Evolutionary conservation across 2,888 invertebrate genomes (phyloP), one percentile per base, ranked within the genome.

Genomic region (Zygothrica quintamaculata): DNA sequence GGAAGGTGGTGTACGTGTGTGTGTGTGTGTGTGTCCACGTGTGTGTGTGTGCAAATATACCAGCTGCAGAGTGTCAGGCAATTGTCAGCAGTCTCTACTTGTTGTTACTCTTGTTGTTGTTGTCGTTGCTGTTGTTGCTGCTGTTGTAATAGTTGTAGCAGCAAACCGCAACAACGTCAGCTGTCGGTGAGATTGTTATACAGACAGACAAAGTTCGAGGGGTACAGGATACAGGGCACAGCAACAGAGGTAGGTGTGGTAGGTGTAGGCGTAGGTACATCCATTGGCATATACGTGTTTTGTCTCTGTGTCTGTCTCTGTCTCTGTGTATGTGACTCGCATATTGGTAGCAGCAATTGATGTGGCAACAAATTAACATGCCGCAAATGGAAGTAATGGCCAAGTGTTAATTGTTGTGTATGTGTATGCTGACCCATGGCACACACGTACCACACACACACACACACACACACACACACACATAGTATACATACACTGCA

Each of bases 361-460:
- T 88, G 87, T 88, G 89, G 84, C 87, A 87, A 89, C 89, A 89
- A 89, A 89, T 89, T 89, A 89, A 88, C 90, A 88, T 88, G 87
- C 88, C 90, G 61, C 89, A 88, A 84, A 88, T 88, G 88, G 82
- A 87, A 84, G 77, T 81, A 85, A 84, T 87, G 87, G 87, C 76
- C 87, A 84, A 87, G 87, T 84, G 87, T 87, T 87, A 84, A 84
- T 84, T 84, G 82, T 65, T 69, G 71, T 74, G 71, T 74, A 68
- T 72, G 76, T 68, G 76, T 64, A 65, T 42, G 51, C 44, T 22
- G 51, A 39, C 15, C 61, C 48, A 46, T 33, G 50, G 48, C 43
- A 46, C 29, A 43, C 44, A 42, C 43, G 26, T 29, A 25, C 51
- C 40, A 50, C 39, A 42, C 40, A 4, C 18, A 12, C 16, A 16